These are phyloP conservation scores for Phodopus roborovskii DNA, from an alignment of 2,113 vertebrate genomes.

Conservation along the genomic window DNA sequence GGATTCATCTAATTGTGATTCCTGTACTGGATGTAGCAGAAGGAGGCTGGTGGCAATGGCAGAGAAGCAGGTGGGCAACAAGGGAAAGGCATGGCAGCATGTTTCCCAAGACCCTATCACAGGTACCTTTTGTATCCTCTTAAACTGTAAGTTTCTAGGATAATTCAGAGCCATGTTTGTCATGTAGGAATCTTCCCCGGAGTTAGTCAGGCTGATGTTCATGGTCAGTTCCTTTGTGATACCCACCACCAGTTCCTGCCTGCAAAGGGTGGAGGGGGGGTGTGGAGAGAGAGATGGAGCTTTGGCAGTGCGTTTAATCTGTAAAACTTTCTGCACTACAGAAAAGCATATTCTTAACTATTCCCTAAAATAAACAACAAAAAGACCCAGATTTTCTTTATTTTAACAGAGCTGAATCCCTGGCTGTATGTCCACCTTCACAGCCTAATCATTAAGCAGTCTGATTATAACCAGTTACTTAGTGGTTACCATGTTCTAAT, in stretches of 20 bases:
- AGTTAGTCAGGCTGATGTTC: constrained; percentile 70
- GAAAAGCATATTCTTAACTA: constrained; percentile 5
- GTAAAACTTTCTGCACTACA: background rate
- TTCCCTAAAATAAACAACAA: constrained; percentile 2
- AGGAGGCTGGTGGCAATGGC: background rate
- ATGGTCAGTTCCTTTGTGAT: constrained; percentile 71
- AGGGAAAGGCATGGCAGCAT: background rate
- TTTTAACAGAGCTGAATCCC: background rate
- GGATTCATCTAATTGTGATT: background rate
- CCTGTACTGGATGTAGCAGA: background rate
- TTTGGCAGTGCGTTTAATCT: constrained; percentile 7
- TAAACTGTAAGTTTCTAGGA: constrained; percentile 76
- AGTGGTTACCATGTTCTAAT: background rate
- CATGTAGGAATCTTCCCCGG: constrained; percentile 79
- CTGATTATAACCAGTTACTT: background rate
- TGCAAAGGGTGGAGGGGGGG: constrained; percentile 2
- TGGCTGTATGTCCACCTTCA: background rate
- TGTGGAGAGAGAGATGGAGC: too few species aligned
- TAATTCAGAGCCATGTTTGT: constrained; percentile 77
- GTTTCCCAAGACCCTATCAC: background rate
- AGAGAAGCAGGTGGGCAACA: background rate
- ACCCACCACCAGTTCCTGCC: constrained; percentile 78
- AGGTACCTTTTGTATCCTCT: constrained; percentile 78
- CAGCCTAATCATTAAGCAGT: background rate
- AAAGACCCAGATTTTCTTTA: background rate